phyloP scores from a whole-genome alignment of 2,113 vertebrate genomes.

The Epinephelus moara region DNA sequence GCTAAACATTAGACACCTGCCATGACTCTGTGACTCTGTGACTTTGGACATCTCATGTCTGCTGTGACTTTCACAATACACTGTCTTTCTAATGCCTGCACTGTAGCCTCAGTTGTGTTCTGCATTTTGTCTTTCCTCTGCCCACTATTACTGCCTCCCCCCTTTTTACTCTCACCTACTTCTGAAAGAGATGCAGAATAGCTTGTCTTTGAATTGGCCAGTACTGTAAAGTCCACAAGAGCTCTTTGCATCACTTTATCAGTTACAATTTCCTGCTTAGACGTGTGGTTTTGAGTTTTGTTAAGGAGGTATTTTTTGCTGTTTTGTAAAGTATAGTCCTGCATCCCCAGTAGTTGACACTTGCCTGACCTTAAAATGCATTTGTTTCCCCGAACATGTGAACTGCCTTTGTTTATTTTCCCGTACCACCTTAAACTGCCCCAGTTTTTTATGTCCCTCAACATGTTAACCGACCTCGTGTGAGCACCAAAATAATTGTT shows the following conservation, averaged over 20 bases:
- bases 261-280: slow-evolving; percentile 79
- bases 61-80: slow-evolving; percentile 72
- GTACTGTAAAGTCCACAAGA: slow-evolving; percentile 47
- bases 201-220: slow-evolving; percentile 71
- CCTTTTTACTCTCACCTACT: slow-evolving; percentile 41
- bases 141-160: slow-evolving; percentile 72
- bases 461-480: slow-evolving; percentile 14
- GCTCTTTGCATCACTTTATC: slow-evolving; percentile 83
- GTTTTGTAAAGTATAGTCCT: slow-evolving; percentile 58
- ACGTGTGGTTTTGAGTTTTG: slow-evolving; percentile 75
- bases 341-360: slow-evolving; percentile 60
- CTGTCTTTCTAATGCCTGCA: slow-evolving; percentile 73
- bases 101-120: slow-evolving; percentile 56
- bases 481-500: background rate
- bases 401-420: slow-evolving; percentile 57
- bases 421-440: slow-evolving; percentile 32
- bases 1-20: slow-evolving; percentile 9
- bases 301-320: slow-evolving; percentile 7
- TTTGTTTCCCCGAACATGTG: slow-evolving; percentile 60
- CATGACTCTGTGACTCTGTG: slow-evolving; percentile 85
- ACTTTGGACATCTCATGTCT: slow-evolving; percentile 85
- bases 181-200: slow-evolving; percentile 83
- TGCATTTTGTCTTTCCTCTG: slow-evolving; percentile 70
- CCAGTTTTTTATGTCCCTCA: slow-evolving; percentile 48
- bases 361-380: slow-evolving; percentile 71